Percentiles rank a stretch among this genome's conserved stretches.
phyloP scores from a whole-genome alignment of 2,113 vertebrate genomes.

The Chelonoidis abingdonii region DNA sequence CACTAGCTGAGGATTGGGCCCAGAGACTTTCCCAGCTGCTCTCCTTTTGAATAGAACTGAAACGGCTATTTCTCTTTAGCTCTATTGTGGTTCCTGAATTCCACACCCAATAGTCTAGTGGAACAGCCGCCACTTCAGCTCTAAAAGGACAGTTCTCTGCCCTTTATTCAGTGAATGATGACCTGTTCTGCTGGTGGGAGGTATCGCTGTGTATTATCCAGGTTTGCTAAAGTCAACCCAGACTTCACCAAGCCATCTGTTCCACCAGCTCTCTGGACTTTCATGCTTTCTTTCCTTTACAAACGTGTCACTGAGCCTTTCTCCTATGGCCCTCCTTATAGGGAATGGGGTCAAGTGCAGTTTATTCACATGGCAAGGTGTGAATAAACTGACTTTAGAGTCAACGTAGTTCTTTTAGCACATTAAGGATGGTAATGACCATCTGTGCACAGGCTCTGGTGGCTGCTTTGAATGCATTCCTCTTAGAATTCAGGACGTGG shows the following conservation, averaged over 20 bases:
- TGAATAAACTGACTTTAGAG: not conserved
- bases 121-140: not conserved
- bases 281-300: not conserved
- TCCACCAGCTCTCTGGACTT: not conserved
- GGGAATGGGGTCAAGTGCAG: not conserved
- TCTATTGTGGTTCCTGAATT: not conserved
- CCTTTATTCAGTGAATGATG: not conserved
- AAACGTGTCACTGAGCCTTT: not conserved
- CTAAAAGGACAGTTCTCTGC: not conserved
- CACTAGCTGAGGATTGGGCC: not conserved
- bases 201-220: not conserved
- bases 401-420: not conserved
- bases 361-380: not conserved
- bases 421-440: not conserved
- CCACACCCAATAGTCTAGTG: not conserved
- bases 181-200: not conserved
- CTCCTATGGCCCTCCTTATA: not conserved
- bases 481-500: not conserved
- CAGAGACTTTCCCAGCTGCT: not conserved
- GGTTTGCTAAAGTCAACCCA: not conserved
- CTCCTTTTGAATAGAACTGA: not conserved
- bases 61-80: not conserved
- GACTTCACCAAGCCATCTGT: not conserved
- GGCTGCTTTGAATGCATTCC: not conserved
- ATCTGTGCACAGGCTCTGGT: not conserved